Base-by-base conservation (phyloP, 1,140 invertebrate species). In the Trichoplusia ni region DNA sequence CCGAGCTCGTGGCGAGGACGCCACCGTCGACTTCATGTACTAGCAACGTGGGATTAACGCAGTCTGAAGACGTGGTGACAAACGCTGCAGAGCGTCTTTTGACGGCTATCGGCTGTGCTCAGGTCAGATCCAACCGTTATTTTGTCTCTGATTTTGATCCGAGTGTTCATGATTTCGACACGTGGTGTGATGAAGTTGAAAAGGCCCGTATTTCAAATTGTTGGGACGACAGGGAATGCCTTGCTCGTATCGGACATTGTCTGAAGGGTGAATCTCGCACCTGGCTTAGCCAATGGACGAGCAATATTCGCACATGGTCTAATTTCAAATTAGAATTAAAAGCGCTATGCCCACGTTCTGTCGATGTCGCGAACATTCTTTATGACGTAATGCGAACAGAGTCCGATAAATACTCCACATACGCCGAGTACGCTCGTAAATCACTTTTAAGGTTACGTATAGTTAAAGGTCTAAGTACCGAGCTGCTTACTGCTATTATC, bases 211-310 rank as follows among this genome's bases (percentile, higher is more conserved):
- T 29, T 35, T 40, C 47, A 23, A 61, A 61, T 49, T 31, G 14
- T 14, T 77, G 69, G 72, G 42, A 46, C n/a, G 73, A 75, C 31
- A 35, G 18, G 2, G 69, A 71, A 53, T 75, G 69, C n/a, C 29
- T 74, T 14, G 63, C 69, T 2, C 66, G 69, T 11, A 42, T 71
- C 5, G 69, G 60, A 25, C 21, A 21, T 33, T 60, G 40, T 9
- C 19, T 60, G 8, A 60, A 60, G 18, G 58, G 58, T 25, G 58
- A 60, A 7, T 42, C 58, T 4, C 23, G 27, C 6, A 2, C 8
- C 16, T 49, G 58, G 58, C 14, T 60, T 4, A 13, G 40, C 21
- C 18, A 38, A 11, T 60, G 44, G 58, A 38, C 16, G 1, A 60
- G 42, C 23, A 60, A 13, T 11, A 42, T 35, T 11, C 58, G 58